Evolutionary conservation across 2,888 invertebrate genomes (phyloP).

Genomic region (Aspidiotus destructor): DNA sequence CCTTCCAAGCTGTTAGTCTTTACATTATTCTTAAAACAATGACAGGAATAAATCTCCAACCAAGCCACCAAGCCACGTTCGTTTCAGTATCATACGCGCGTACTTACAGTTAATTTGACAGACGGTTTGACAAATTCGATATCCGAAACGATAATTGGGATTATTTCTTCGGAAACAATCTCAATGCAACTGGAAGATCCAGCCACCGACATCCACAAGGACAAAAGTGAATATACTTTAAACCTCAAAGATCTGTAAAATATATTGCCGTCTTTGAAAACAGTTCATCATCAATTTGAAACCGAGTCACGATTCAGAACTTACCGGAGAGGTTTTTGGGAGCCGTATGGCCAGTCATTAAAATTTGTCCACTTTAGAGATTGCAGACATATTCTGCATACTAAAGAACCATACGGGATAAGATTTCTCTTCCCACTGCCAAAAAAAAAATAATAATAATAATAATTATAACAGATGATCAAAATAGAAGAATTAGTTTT

Average conservation of each 20-base stretch:
- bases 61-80: too few relatives aligned
- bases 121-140: slow-evolving; percentile 35
- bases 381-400: slow-evolving; percentile 34
- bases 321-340: slow-evolving; percentile 32
- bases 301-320: slow-evolving; percentile 1
- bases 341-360: slow-evolving; percentile 27
- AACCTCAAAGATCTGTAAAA: background rate
- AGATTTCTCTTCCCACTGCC: slow-evolving; percentile 34
- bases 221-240: slow-evolving; percentile 33
- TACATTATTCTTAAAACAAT: too few relatives aligned
- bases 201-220: slow-evolving; percentile 33
- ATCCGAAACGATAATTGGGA: slow-evolving; percentile 32
- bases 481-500: too few relatives aligned
- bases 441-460: slow-evolving; percentile 1
- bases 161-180: slow-evolving; percentile 33
- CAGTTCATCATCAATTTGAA: too few relatives aligned
- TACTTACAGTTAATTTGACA: slow-evolving; percentile 34
- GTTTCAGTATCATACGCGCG: background rate
- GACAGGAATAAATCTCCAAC: too few relatives aligned
- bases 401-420: slow-evolving; percentile 33
- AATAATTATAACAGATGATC: background rate
- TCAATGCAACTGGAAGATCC: slow-evolving; percentile 34
- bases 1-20: too few relatives aligned
- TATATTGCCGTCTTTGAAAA: too few relatives aligned
- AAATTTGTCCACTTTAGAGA: slow-evolving; percentile 33